Evolutionary conservation across 2,888 invertebrate genomes (phyloP), one percentile per base, ranked within the genome.

Genomic region (Parelbella ahira): DNA sequence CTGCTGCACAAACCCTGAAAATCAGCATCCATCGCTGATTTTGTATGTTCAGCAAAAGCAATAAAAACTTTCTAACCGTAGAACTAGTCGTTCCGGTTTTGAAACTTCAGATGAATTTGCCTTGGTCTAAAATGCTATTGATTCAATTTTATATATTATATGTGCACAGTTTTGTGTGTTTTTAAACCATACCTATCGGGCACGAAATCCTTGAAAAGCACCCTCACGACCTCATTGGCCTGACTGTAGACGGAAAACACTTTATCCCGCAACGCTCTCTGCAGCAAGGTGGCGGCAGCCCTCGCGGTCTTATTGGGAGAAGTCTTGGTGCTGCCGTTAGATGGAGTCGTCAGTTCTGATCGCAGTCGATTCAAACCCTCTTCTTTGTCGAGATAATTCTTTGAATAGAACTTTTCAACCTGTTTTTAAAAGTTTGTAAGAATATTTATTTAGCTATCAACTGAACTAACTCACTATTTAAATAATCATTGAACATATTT

Each of bases 341-440:
- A 74, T 0, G 86, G 84, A 1, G 77, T 66, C 0, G 76, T 73
- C 32, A 88, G 65, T 42, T 86, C 86, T 0, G 83, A 71, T 0
- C 83, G 68, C 0, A 96, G 76, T 8, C 91, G 89, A 48, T 92
- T 89, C n/a, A 97, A 72, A 0, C 96, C 96, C 61, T 96, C 95
- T 67, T 96, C 96, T 63, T 96, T 95, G 69, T 96, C 96, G 28
- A 95, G 90, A 75, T 94, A 97, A 71, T 94, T 95, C 60, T 96
- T 95, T 2, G 96, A 95, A 75, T 94, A 96, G 73, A 96, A 95
- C 64, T 94, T 94, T 72, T 97, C 96, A 1, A 97, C 94, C 94
- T 94, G 60, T n/a, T n/a, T n/a, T n/a, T n/a, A n/a, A n/a, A n/a
- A n/a, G n/a, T n/a, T n/a, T n/a, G n/a, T n/a, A n/a, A n/a, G n/a